Evolutionary conservation across 2,113 vertebrate genomes (phyloP), one percentile per base, ranked within the genome.

Genomic region (human): DNA sequence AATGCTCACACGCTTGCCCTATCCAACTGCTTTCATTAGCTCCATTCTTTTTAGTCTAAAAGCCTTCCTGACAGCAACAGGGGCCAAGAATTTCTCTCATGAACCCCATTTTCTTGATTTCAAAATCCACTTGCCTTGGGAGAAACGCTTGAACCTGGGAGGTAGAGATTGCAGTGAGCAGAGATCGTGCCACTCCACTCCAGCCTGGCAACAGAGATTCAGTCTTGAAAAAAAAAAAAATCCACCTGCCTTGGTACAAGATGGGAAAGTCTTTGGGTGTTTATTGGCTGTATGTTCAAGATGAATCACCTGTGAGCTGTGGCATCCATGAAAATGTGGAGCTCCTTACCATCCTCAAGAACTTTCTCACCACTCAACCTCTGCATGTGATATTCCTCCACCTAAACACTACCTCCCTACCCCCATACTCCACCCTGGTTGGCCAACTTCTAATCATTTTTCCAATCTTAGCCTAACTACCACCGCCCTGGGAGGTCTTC

Each of bases 1-100:
- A 30, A 38, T 40, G 48, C 12, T 55, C 50, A 8, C 5, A 10
- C 12, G 0, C 23, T 3, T 0, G 40, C 0, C 20, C 14, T 25
- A 8, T 16, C 52, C 8, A 61, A 14, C 23, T 13, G 4, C 30
- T 48, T 89, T 11, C 79, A 6, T 30, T 38, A 0, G 16, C 38
- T 45, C 43, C 68, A 48, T 22, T 79, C 23, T 72, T 73, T 87
- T 89, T 10, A 17, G 18, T 52, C 88, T 64, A 17, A 75, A 82
- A 70, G 52, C 1, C 38, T 82, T 25, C 57, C 59, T 72, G 25
- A 48, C 0, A 17, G 22, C 83, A 83, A 84, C 14, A 59, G 45
- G 85, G 35, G 17, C 59, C 50, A 30, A 92, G 38, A 89, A 81
- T 52, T 73, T 52, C 30, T 92, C 55, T 35, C 4, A 20, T 45